A percentile compares a stretch with the other conserved stretches of the same genome.
Evolutionary conservation across 2,888 invertebrate species (phyloP).

Genomic region (Ophion obscuratus): DNA sequence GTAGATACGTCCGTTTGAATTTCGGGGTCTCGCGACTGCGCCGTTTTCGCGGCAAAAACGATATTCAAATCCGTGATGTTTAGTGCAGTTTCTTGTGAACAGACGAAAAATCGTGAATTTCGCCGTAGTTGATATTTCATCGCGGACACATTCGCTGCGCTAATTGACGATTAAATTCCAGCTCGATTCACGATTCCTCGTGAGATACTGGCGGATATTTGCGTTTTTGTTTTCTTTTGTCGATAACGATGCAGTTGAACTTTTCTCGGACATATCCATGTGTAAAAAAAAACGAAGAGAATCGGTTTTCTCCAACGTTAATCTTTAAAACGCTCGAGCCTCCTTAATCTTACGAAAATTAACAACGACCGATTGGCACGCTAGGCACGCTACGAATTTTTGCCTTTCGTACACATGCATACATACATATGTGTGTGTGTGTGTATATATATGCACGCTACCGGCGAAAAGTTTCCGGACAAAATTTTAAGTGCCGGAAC

Average conservation of each 20-base stretch:
- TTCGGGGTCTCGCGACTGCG: not conserved
- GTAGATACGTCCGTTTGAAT: not conserved
- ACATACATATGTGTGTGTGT: slow-evolving; percentile 21
- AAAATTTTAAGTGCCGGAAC: too few relatives aligned
- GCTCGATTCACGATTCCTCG: too few relatives aligned
- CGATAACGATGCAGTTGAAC: not conserved
- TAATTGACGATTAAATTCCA: too few relatives aligned
- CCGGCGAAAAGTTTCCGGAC: too few relatives aligned
- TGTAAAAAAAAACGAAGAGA: not conserved
- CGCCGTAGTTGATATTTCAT: too few relatives aligned
- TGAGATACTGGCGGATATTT: not conserved
- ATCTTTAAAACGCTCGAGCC: not conserved
- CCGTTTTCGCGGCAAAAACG: not conserved
- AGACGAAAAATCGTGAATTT: too few relatives aligned
- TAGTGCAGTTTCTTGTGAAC: too few relatives aligned
- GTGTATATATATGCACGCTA: not conserved
- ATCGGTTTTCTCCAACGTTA: not conserved
- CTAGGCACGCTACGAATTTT: slow-evolving; percentile 66
- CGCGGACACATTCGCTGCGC: too few relatives aligned
- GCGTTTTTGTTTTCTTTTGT: slow-evolving; percentile 5
- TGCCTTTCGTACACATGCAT: slow-evolving; percentile 30
- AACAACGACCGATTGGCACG: slow-evolving; percentile 68
- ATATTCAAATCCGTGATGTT: not conserved
- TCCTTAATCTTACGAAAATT: slow-evolving; percentile 26
- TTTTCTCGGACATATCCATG: too few relatives aligned